Evolutionary conservation across 2,797 vertebrate species (phyloP), one percentile per base, ranked within the genome.

Genomic region (Notolepis coatsorum): DNA sequence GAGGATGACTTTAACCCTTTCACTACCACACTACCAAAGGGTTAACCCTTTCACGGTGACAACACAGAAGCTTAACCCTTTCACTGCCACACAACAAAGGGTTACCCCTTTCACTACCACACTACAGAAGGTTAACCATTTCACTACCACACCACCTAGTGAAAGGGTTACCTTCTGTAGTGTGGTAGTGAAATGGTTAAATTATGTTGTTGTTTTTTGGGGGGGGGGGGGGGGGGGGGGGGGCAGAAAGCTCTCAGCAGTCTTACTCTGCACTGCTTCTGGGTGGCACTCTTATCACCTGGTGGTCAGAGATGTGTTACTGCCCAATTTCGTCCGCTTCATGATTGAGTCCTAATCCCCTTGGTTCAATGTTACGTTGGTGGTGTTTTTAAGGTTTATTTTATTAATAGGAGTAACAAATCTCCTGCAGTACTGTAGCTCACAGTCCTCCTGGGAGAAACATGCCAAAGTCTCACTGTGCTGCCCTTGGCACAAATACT

Each of bases 311-410:
- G 64, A 66, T 42, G 63, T 31, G 71, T 81, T 68, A 57, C 39
- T 20, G 75, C 77, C 68, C 65, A 80, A 80, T 85, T 73, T 84
- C n/a, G 62, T 53, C 39, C 37, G 50, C 18, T 8, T 21, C 63
- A 67, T 62, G 65, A 82, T 60, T 68, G 75, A 63, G 42, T 77
- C 68, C 60, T 75, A 77, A 85, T 79, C 69, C 65, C 38, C 45
- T 73, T 48, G 21, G 51, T 61, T 63, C 58, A 56, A 58, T 49
- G 60, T 66, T 71, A 64, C 50, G 66, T 33, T 28, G 25, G 58
- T 7, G 1, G 43, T 66, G 64, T 25, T 33, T 65, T 68, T 60
- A 10, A 24, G 31, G 20, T 30, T 53, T 59, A 55, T 13, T 37
- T n/a, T 10, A 37, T 37, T 10, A n/a, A 20, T 65, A 43, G 41